phyloP scores from a whole-genome alignment of 2,113 vertebrate genomes.

The Neolamprologus brichardi region DNA sequence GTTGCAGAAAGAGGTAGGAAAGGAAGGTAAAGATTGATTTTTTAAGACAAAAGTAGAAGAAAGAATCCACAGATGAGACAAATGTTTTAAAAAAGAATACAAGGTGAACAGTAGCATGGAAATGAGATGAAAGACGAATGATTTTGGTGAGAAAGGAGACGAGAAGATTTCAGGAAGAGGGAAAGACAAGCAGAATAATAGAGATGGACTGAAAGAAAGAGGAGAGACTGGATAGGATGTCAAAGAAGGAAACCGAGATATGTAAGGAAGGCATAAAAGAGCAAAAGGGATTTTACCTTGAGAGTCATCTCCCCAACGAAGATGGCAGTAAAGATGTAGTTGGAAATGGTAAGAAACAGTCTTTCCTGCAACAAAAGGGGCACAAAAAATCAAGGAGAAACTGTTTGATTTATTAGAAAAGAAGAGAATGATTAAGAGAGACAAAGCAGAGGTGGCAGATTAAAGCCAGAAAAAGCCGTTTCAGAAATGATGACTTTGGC shows the following conservation, averaged over 20 bases:
- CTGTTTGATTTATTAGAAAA: neutral
- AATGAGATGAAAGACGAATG: neutral
- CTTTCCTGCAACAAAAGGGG: conserved; percentile 74
- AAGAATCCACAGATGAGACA: neutral
- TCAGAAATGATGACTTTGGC: neutral
- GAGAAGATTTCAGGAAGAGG: neutral
- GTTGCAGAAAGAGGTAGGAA: neutral
- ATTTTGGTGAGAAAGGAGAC: neutral
- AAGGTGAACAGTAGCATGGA: neutral
- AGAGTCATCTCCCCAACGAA: conserved; percentile 96
- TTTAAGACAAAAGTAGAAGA: neutral
- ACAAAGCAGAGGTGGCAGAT: neutral
- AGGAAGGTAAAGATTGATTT: neutral
- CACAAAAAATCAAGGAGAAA: neutral
- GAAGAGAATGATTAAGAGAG: neutral
- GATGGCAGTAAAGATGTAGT: conserved; percentile 96
- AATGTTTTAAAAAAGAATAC: neutral
- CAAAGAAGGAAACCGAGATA: neutral
- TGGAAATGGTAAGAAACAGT: conserved; percentile 91
- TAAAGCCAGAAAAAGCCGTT: fast-evolving
- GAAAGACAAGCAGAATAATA: neutral
- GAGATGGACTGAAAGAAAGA: neutral
- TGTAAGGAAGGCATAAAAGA: neutral
- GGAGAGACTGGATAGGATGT: neutral
- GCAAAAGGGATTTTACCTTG: conserved; percentile 74